phyloP scores from a whole-genome alignment of 2,888 invertebrate species.

The Noctua janthe region DNA sequence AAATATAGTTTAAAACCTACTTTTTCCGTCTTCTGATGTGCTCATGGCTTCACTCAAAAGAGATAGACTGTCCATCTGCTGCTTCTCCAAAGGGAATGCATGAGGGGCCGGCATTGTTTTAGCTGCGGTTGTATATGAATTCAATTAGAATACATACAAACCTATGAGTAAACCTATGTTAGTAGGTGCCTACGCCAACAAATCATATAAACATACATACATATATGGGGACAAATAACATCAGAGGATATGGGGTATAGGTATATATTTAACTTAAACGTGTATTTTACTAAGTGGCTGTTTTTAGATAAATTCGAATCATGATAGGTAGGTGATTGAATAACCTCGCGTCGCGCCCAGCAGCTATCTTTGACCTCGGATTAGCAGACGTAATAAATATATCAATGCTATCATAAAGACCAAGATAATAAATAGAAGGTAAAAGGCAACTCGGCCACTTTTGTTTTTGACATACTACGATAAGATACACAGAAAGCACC shows the following conservation, averaged over 20 bases:
- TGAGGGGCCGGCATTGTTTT: slow-evolving; percentile 39
- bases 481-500: background rate
- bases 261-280: background rate
- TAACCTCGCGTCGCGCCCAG: background rate
- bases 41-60: slow-evolving; percentile 31
- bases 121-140: background rate
- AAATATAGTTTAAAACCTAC: slow-evolving; percentile 13
- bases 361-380: slow-evolving; percentile 47
- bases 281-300: background rate
- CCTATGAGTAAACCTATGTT: background rate
- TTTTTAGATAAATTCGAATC: background rate
- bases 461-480: background rate
- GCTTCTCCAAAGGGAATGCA: slow-evolving; percentile 16
- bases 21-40: slow-evolving; percentile 22
- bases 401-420: slow-evolving; percentile 30
- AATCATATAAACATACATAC: too few species aligned
- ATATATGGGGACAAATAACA: background rate
- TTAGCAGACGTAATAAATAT: slow-evolving; percentile 22
- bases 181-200: background rate
- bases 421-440: slow-evolving; percentile 37
- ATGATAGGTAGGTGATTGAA: background rate
- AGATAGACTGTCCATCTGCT: slow-evolving; percentile 32
- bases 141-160: background rate
- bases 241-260: background rate
- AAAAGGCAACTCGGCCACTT: background rate